Evolutionary conservation across 2,797 vertebrate genomes (phyloP), one percentile per base, ranked within the genome.

Genomic region (Macrochelys suwanniensis): DNA sequence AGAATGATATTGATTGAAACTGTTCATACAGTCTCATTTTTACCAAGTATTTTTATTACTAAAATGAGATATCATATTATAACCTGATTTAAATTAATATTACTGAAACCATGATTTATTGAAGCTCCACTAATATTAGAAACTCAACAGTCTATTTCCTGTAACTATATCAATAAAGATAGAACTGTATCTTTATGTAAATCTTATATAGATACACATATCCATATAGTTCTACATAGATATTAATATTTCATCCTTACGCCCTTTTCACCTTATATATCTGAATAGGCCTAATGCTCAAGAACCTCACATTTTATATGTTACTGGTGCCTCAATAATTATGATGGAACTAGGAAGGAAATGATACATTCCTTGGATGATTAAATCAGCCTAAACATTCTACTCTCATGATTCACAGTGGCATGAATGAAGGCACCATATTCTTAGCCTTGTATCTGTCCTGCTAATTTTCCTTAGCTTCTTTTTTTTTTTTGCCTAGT

Each of bases 301-400:
- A 92, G 88, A 92, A 95, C 25, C 82, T 80, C n/a, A 77, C 42
- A 21, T 95, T 96, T 92, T 92, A 74, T 86, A 74, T 90, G 42
- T 85, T 94, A 79, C 84, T 89, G 96, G 79, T 89, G 71, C 83
- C 88, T 96, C 93, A 94, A 84, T 94, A 96, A 94, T 88, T 92
- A 89, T 95, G 92, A 97, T 76, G 65, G 89, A 97, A 87, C 49
- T 89, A 83, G 53, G 82, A 96, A 94, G 94, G 88, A 97, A 96
- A 92, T 80, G 2, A 93, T 94, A 88, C 45, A 82, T 92, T 95
- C 82, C 25, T 31, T 0, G 0, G 33, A 90, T 90, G 82, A 96
- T 96, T 96, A 97, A 97, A 97, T 94, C 87, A 96, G 95, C 91
- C 45, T 54, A 96, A 97, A 95, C 86, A 94, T 94, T 97, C 88